These are phyloP conservation scores for Caenorhabditis doughertyi DNA, from an alignment of 2,888 invertebrate species.

Conservation along the genomic window DNA sequence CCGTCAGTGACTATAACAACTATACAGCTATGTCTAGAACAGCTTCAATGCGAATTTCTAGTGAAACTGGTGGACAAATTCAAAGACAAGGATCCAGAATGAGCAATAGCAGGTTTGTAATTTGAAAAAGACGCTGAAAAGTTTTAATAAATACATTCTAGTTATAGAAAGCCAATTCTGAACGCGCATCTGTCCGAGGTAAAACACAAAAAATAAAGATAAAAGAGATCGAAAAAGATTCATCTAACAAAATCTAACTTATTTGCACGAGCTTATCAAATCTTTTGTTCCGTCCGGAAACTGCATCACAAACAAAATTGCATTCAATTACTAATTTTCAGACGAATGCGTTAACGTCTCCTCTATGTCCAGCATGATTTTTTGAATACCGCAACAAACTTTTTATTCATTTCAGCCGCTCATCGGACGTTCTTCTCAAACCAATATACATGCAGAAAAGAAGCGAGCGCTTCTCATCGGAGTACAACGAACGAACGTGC, in stretches of 20 bases:
- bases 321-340: slow-evolving; percentile 52
- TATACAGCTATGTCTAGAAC: slow-evolving; percentile 75
- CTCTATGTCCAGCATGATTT: slow-evolving; percentile 30
- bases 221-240: background rate
- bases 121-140: background rate
- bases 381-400: background rate
- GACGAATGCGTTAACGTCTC: slow-evolving; percentile 44
- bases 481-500: slow-evolving; percentile 74
- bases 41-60: slow-evolving; percentile 73
- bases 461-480: slow-evolving; percentile 67
- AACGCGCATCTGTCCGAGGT: slow-evolving; percentile 57
- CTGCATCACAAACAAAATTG: slow-evolving; percentile 14
- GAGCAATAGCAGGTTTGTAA: slow-evolving; percentile 69
- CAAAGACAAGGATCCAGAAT: slow-evolving; percentile 64
- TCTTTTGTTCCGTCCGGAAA: slow-evolving; percentile 44
- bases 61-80: slow-evolving; percentile 62
- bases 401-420: slow-evolving; percentile 62
- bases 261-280: slow-evolving; percentile 50
- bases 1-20: slow-evolving; percentile 71
- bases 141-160: slow-evolving; percentile 24
- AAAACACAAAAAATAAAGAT: slow-evolving; percentile 26
- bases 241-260: slow-evolving; percentile 14
- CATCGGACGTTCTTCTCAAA: slow-evolving; percentile 72
- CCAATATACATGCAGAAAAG: slow-evolving; percentile 70
- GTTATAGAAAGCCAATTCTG: slow-evolving; percentile 58